Evolutionary conservation across 2,888 invertebrate genomes (phyloP).

Genomic region (Craniophora ligustri): DNA sequence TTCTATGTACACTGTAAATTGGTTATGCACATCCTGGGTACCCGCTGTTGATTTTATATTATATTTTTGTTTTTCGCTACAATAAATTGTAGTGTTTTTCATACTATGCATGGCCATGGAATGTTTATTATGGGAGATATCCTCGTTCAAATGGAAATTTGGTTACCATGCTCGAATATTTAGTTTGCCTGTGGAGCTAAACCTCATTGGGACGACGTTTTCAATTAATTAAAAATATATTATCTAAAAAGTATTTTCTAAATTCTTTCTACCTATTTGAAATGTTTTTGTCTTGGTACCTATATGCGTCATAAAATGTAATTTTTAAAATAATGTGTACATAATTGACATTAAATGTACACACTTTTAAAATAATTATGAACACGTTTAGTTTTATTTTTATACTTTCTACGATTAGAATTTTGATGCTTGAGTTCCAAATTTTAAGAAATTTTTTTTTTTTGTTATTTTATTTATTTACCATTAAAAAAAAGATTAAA

Average conservation of each 20-base stretch:
- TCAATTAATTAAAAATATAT: constrained; percentile 40
- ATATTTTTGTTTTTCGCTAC: constrained; percentile 74
- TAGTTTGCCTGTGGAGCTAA: constrained; percentile 68
- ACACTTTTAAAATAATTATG: constrained; percentile 51
- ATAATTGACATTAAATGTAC: constrained; percentile 52
- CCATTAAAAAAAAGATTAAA: constrained; percentile 64
- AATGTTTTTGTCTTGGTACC: constrained; percentile 52
- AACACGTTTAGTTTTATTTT: constrained; percentile 47
- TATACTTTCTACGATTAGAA: constrained; percentile 39
- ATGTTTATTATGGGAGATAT: constrained; percentile 67
- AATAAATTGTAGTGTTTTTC: constrained; percentile 74
- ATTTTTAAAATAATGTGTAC: constrained; percentile 51
- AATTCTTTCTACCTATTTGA: constrained; percentile 43
- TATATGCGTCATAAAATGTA: constrained; percentile 44
- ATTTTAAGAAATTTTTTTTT: constrained; percentile 51
- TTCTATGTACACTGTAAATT: constrained; percentile 80
- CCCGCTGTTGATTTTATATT: constrained; percentile 73
- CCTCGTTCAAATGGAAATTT: constrained; percentile 54
- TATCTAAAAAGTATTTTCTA: constrained; percentile 40
- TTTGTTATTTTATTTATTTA: constrained; percentile 59
- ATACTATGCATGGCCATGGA: constrained; percentile 84
- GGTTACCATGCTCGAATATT: constrained; percentile 59
- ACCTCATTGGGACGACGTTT: constrained; percentile 61
- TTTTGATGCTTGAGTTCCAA: constrained; percentile 50
- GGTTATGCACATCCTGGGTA: constrained; percentile 79